Evolutionary conservation across 2,888 invertebrate species (phyloP).

Genomic region (Isoperla grammatica): DNA sequence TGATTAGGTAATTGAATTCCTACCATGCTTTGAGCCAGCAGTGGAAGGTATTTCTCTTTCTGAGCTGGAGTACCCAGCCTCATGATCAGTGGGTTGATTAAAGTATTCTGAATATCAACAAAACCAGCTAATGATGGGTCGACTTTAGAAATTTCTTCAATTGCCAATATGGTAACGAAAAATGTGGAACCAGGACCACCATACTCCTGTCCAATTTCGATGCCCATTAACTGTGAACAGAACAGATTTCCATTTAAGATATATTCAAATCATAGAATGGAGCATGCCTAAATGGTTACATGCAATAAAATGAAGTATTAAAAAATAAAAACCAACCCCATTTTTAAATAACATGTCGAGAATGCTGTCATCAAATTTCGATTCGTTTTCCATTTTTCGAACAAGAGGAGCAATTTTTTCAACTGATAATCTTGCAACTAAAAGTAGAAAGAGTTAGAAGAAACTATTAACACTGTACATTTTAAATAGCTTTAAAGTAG

Average conservation of each 20-base stretch:
- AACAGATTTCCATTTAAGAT: no score
- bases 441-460: constrained; percentile 39
- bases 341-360: constrained; percentile 81
- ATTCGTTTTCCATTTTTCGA: constrained; percentile 86
- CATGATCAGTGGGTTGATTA: constrained; percentile 78
- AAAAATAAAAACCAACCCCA: constrained; percentile 61
- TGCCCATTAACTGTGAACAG: constrained; percentile 69
- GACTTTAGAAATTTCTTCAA: constrained; percentile 90
- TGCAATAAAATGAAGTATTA: no score
- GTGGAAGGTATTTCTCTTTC: constrained; percentile 83
- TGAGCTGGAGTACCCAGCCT: constrained; percentile 83
- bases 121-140: constrained; percentile 84
- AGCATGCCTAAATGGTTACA: no score
- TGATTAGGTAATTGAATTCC: no score
- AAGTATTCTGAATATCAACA: constrained; percentile 93
- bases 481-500: no score
- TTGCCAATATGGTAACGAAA: constrained; percentile 80
- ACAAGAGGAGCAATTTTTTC: constrained; percentile 88
- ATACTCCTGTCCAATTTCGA: constrained; percentile 82
- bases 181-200: constrained; percentile 88
- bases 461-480: no score
- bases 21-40: constrained; percentile 77
- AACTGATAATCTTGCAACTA: constrained; percentile 81
- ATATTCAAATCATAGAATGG: no score
- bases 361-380: constrained; percentile 70